A percentile compares a stretch with the other conserved stretches of the same genome.
Conservation (phyloP, 1,140 invertebrate species). For the Ridgeia piscesae region DNA sequence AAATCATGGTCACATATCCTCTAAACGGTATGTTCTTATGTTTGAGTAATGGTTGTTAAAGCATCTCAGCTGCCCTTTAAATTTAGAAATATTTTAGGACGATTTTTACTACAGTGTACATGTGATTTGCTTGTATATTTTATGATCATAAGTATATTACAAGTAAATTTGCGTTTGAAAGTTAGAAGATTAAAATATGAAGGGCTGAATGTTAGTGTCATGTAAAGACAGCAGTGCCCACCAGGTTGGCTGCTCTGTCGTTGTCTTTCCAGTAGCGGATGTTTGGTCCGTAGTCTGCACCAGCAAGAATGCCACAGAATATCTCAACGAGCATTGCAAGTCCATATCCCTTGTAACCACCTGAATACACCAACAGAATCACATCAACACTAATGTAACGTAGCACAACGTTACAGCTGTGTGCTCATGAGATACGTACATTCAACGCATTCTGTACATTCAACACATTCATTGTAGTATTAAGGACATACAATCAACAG, state of each 20-base stretch:
- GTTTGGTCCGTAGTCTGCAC: conserved; percentile 61
- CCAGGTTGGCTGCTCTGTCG: conserved; percentile 70
- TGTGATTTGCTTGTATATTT: background rate
- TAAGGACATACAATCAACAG: too few species aligned
- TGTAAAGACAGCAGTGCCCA: conserved; percentile 27
- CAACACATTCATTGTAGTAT: too few species aligned
- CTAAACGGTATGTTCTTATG: too few species aligned
- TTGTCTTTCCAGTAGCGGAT: conserved; percentile 75
- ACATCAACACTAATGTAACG: background rate
- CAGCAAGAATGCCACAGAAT: conserved; percentile 60
- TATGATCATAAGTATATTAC: background rate
- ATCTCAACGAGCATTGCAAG: conserved; percentile 82
- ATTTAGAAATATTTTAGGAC: too few species aligned
- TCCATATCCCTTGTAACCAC: conserved; percentile 90
- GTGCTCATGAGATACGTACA: background rate
- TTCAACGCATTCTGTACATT: too few species aligned
- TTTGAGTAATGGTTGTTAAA: too few species aligned
- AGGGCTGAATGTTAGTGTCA: background rate
- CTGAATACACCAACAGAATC: conserved; percentile 37
- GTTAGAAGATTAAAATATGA: background rate
- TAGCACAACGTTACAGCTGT: background rate
- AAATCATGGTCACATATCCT: too few species aligned
- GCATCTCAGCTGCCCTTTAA: too few species aligned
- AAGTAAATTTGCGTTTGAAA: background rate
- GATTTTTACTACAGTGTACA: background rate